Evolutionary conservation across 1,140 invertebrate species (phyloP), one percentile per base, ranked within the genome.

Genomic region (Prorops nasuta): DNA sequence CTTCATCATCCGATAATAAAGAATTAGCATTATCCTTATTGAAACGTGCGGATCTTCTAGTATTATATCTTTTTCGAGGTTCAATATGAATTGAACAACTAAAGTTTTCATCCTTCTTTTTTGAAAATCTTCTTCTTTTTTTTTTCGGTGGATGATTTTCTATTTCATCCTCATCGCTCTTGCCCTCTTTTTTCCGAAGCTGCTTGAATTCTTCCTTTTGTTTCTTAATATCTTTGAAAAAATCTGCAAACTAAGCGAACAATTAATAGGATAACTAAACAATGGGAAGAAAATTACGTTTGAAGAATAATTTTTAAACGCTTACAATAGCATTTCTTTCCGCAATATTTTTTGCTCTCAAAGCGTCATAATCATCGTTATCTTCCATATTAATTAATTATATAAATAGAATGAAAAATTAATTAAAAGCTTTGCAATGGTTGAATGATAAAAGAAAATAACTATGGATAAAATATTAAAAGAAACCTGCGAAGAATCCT

Each of bases 281-380:
- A 3, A 35, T 28, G 4, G 12, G n/a, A 20, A 35, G 17, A 45
- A 34, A 35, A 47, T 20, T 35, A 15, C 19, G 18, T 22, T 1
- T 12, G 7, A 41, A 6, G 35, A 10, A 1, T 16, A 6, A 28
- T 28, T 28, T 28, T 28, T 28, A 6, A 28, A 43, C 44, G 61
- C 64, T 66, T 54, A 68, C 66, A 45, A 63, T 22, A 14, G 58
- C 64, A 12, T 63, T 58, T 22, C 54, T 58, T 40, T 67, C 58
- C 1, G 57, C 56, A 35, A 67, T 66, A 38, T 69, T 69, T 45
- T 42, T 56, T 32, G 45, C 34, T 1, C 66, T 48, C 28, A 69
- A 10, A 8, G 36, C 17, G 1, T 60, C 54, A 18, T 67, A 67
- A 42, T 67, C 51, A 8, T 56, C 31, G n/a, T n/a, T n/a, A n/a